Evolutionary conservation across 2,113 vertebrate genomes (phyloP).

Genomic region (Pangasianodon gigas): DNA sequence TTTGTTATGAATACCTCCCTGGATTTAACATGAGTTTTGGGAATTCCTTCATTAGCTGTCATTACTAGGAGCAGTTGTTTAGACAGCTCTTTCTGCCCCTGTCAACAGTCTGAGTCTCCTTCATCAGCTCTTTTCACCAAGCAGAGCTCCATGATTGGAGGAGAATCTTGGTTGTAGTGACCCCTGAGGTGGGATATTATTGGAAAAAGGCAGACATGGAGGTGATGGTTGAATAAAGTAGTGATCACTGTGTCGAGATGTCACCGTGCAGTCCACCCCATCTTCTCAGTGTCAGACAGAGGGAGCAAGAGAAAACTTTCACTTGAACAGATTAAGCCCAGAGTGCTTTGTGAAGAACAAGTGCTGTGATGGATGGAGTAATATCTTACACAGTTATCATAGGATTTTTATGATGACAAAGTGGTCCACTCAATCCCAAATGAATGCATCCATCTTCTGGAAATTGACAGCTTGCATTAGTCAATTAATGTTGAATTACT

Average conservation of each 20-base stretch:
- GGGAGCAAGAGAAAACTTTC: constrained; percentile 64
- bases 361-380: constrained; percentile 72
- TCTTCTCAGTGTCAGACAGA: constrained; percentile 71
- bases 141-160: constrained; percentile 48
- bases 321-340: constrained; percentile 77
- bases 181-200: constrained; percentile 61
- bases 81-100: constrained; percentile 39
- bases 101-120: constrained; percentile 51
- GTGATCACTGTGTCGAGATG: constrained; percentile 68
- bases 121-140: constrained; percentile 50
- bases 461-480: constrained; percentile 24
- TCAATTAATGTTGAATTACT: constrained; percentile 11
- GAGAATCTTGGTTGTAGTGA: constrained; percentile 53
- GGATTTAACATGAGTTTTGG: constrained; percentile 40
- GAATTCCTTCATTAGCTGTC: constrained; percentile 48
- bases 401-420: constrained; percentile 57
- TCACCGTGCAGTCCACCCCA: constrained; percentile 70
- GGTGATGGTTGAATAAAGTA: constrained; percentile 63
- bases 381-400: constrained; percentile 64
- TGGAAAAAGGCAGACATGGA: constrained; percentile 64
- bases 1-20: constrained; percentile 48
- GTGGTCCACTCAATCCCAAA: constrained; percentile 29
- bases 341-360: constrained; percentile 64
- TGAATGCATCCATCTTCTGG: constrained; percentile 36
- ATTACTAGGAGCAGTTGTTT: constrained; percentile 49